phyloP scores from a whole-genome alignment of 2,113 vertebrate genomes.

The Saimiri boliviensis region DNA sequence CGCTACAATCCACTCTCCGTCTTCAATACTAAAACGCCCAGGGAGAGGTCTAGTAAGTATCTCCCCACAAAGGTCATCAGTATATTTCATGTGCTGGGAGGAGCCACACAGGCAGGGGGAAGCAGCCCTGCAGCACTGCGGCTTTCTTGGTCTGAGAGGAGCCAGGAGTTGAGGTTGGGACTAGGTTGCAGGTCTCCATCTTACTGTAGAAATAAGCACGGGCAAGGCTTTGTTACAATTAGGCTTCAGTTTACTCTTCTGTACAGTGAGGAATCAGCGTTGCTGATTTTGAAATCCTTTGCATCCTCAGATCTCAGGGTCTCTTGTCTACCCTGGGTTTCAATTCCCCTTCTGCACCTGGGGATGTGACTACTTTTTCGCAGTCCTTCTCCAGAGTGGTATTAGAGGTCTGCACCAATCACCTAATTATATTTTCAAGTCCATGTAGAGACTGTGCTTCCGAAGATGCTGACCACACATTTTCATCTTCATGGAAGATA shows the following conservation, averaged over 20 bases:
- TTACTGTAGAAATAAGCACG: neutral
- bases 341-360: neutral
- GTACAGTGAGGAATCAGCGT: neutral
- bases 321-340: neutral
- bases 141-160: neutral
- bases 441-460: neutral
- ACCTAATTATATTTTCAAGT: neutral
- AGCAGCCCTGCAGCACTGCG: neutral
- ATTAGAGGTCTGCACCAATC: neutral
- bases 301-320: neutral
- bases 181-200: neutral
- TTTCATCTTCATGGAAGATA: neutral
- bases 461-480: neutral
- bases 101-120: too few relatives aligned
- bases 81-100: neutral
- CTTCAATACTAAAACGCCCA: constrained; percentile 95
- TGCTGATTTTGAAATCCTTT: neutral
- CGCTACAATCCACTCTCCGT: constrained; percentile 94
- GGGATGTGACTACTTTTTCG: neutral
- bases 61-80: neutral
- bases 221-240: neutral
- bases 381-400: neutral
- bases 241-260: neutral
- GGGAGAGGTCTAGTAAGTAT: constrained; percentile 95
- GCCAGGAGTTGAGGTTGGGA: neutral